These are phyloP conservation scores for Drosophila biarmipes DNA, from an alignment of 1,140 invertebrate species.

Conservation along the genomic window DNA sequence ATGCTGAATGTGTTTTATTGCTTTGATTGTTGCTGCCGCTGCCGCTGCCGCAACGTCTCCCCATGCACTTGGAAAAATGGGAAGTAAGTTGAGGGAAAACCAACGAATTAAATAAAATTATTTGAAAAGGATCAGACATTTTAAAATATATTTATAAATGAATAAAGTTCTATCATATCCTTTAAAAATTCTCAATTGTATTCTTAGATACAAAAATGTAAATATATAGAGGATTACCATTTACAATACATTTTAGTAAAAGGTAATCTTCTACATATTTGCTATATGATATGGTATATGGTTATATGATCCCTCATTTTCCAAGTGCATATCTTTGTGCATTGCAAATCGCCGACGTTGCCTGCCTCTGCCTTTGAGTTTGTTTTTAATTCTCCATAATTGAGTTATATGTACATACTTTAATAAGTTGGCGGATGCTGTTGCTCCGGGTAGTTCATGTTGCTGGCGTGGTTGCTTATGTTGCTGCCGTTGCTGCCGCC, in stretches of 20 bases:
- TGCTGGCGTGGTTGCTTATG: conserved; percentile 26
- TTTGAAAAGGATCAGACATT: no score
- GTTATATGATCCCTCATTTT: no score
- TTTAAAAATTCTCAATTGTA: no score
- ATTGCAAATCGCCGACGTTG: conserved; percentile 73
- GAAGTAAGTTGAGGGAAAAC: no score
- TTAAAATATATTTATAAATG: no score
- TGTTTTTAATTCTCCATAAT: conserved; percentile 82
- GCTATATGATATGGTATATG: no score
- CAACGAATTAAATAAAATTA: no score
- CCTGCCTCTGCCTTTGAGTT: conserved; percentile 61
- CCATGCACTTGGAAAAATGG: neutral
- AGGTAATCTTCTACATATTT: no score
- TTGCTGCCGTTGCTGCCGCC: conserved; percentile 21
- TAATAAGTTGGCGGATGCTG: conserved; percentile 73
- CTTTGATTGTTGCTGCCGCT: conserved; percentile 70
- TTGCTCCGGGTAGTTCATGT: conserved; percentile 41
- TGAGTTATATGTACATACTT: conserved; percentile 81
- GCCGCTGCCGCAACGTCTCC: conserved; percentile 1
- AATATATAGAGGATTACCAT: no score
- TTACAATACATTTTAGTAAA: no score
- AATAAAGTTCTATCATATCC: no score
- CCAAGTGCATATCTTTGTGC: conserved; percentile 52
- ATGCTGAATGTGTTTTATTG: conserved; percentile 81
- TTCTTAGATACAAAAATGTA: no score